phyloP scores from a whole-genome alignment of 1,140 invertebrate species.

The Drosophila bifasciata region DNA sequence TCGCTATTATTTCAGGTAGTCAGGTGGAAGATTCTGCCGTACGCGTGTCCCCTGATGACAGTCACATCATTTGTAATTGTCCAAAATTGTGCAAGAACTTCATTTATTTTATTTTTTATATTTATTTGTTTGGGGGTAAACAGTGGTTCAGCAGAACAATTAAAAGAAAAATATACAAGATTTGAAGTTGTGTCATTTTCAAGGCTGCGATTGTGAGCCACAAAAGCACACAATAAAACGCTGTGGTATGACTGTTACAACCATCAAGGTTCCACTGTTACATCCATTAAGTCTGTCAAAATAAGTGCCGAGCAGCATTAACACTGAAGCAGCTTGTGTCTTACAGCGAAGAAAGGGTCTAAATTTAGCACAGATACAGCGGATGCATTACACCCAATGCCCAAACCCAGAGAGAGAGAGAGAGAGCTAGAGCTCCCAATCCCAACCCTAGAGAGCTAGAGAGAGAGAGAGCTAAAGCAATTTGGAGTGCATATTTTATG shows the following conservation, averaged over 20 bases:
- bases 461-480: constrained; percentile 54
- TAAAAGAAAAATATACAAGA: too few relatives aligned
- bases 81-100: constrained; percentile 60
- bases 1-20: constrained; percentile 50
- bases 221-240: neutral
- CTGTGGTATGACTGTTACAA: constrained; percentile 48
- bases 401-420: neutral
- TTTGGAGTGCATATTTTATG: constrained; percentile 69
- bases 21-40: constrained; percentile 23
- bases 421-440: too few relatives aligned
- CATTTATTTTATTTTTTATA: constrained; percentile 54
- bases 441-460: too few relatives aligned
- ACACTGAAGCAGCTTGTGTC: constrained; percentile 57
- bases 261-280: constrained; percentile 55
- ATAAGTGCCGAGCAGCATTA: constrained; percentile 60
- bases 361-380: constrained; percentile 63
- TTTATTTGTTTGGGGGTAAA: constrained; percentile 10
- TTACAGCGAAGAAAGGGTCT: constrained; percentile 14
- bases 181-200: too few relatives aligned
- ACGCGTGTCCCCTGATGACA: constrained; percentile 51
- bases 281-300: constrained; percentile 52
- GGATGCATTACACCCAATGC: constrained; percentile 25
- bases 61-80: constrained; percentile 68
- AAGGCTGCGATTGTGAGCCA: neutral
- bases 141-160: constrained; percentile 10